phyloP scores from a whole-genome alignment of 2,113 vertebrate species.

The Podarcis cretensis region DNA sequence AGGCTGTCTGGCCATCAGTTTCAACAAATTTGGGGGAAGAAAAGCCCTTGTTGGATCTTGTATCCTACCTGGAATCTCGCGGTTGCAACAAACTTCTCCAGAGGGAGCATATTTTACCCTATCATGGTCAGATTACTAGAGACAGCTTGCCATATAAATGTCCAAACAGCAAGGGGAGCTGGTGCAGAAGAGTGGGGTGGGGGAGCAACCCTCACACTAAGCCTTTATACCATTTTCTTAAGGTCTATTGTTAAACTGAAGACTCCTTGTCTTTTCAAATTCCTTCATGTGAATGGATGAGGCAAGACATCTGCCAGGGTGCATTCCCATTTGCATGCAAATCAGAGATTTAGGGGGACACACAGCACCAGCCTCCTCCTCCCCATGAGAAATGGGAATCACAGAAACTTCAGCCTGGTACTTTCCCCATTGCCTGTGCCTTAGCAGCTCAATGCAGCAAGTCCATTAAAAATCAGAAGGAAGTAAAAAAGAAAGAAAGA shows the following conservation, averaged over 20 bases:
- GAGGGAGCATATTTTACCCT: background rate
- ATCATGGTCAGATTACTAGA: constrained; percentile 13
- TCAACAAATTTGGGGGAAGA: background rate
- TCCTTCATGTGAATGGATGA: constrained; percentile 73
- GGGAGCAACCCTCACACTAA: constrained; percentile 62
- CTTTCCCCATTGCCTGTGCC: constrained; percentile 5
- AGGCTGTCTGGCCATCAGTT: background rate
- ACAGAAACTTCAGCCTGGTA: constrained; percentile 39
- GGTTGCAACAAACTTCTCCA: background rate
- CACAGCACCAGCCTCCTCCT: constrained; percentile 39
- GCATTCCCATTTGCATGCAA: constrained; percentile 87
- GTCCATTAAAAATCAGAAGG: background rate
- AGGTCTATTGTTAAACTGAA: constrained; percentile 75
- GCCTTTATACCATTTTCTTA: constrained; percentile 76
- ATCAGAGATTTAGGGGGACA: constrained; percentile 74
- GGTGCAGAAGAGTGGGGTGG: background rate
- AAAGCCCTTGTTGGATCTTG: background rate
- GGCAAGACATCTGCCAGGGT: constrained; percentile 88
- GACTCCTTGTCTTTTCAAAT: constrained; percentile 77
- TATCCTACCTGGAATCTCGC: background rate
- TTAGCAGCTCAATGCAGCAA: background rate
- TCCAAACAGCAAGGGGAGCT: constrained; percentile 59
- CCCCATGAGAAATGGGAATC: background rate
- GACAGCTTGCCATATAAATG: constrained; percentile 72
- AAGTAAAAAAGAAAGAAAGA: no score